Percentiles rank a stretch among this genome's conserved stretches.
Conservation (phyloP, 2,113 vertebrate species). For the Seriola dumerili region DNA sequence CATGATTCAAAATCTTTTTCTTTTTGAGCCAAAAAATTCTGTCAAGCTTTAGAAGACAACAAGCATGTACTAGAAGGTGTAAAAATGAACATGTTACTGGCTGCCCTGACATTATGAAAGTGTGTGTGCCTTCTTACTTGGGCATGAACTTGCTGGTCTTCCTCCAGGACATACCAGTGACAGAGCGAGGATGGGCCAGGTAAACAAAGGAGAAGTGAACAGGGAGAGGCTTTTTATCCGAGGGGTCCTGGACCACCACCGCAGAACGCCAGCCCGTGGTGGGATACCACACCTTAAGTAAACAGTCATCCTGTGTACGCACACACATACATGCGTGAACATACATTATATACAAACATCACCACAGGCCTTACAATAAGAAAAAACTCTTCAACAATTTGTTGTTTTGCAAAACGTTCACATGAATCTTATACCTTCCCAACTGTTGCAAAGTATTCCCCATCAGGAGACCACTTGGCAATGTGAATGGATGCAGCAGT, state of each 20-base stretch:
- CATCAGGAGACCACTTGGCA: constrained; percentile 98
- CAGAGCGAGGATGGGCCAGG: constrained; percentile 94
- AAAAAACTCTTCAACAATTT: background rate
- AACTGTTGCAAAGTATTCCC: constrained; percentile 97
- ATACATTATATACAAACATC: background rate
- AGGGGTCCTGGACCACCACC: constrained; percentile 91
- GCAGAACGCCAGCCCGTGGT: constrained; percentile 96
- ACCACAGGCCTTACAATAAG: background rate
- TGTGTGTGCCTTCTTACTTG: constrained; percentile 79
- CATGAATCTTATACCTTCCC: constrained; percentile 89
- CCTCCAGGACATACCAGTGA: constrained; percentile 97
- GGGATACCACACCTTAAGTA: constrained; percentile 98
- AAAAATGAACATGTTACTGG: background rate
- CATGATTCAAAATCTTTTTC: too few species aligned
- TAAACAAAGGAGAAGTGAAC: constrained; percentile 96
- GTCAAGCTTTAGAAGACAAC: background rate
- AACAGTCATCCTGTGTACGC: constrained; percentile 92
- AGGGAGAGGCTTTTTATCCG: constrained; percentile 85
- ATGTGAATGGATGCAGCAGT: constrained; percentile 94
- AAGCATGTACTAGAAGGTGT: background rate
- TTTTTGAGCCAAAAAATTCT: too few species aligned
- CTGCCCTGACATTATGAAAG: background rate
- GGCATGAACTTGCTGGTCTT: constrained; percentile 99
- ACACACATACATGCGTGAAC: constrained; percentile 7
- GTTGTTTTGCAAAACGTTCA: background rate